Base-by-base conservation (phyloP, 1,140 invertebrate genomes). In the Eriosoma lanigerum region DNA sequence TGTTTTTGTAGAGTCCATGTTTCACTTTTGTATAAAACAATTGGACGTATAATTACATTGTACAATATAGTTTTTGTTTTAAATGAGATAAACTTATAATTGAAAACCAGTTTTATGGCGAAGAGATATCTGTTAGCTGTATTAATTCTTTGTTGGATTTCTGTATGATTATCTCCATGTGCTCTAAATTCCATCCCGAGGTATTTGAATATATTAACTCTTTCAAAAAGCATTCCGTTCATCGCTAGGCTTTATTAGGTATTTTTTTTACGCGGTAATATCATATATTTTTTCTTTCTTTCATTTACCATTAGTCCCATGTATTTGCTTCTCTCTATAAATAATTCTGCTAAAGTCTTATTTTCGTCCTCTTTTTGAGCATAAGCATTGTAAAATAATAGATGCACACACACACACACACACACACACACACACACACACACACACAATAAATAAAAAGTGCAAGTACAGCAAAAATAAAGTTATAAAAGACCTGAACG, bases 111-210 rank as follows among this genome's bases (percentile, higher is more conserved):
- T 52, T 52, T 52, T 52, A 52, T 9, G 50, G 50, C 50, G 17
- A 52, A 19, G 50, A 52, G 17, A 52, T 17, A 52, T 52, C 17
- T 19, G 32, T 64, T 64, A 64, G 29, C 29, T 64, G 62, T 19
- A 64, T 38, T 44, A 32, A 44, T 64, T 64, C 15, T 64, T 64
- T 64, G 15, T 64, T 64, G 29, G 29, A 64, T 29, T 44, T 64
- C 62, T 64, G 3, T 64, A 38, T 64, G 29, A 19, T 64, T 64
- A 64, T 64, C 32, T 64, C 29, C 32, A 64, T 64, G 3, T 38
- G 32, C 62, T 15, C 62, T 38, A 6, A 62, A 13, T 62, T 62
- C 26, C 26, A 29, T 10, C 26, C 6, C 12, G 21, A 62, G 60
- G 60, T 62, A 62, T 62, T 62, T 26, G 54, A 56, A 21, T 56